phyloP scores from a whole-genome alignment of 2,797 vertebrate genomes.

The Anguilla pacifica region DNA sequence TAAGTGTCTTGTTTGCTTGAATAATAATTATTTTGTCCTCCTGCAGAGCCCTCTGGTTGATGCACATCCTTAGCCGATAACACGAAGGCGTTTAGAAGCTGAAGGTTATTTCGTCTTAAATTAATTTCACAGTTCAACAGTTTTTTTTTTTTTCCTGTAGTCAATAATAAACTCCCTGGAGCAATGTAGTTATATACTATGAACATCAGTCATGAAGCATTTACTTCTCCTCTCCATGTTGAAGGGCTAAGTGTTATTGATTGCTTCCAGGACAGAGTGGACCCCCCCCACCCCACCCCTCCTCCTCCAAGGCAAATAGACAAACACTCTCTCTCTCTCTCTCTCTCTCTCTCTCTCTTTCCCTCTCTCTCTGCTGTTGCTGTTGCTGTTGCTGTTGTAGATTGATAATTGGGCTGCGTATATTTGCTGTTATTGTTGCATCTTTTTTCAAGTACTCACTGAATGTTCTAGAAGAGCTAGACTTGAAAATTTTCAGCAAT shows the following conservation, averaged over 20 bases:
- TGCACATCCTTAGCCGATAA: not conserved
- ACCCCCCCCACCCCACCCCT: conserved; percentile 42
- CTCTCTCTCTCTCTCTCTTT: conserved; percentile 41
- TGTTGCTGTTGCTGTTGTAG: not conserved
- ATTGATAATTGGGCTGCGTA: not conserved
- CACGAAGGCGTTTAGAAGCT: conserved; percentile 42
- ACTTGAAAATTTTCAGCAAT: not conserved
- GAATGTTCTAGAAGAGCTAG: not conserved
- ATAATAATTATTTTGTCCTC: not conserved
- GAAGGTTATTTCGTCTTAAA: conserved; percentile 72
- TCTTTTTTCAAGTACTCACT: not conserved
- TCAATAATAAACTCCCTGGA: conserved; percentile 69
- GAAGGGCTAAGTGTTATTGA: conserved; percentile 69
- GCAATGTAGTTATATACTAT: conserved; percentile 51
- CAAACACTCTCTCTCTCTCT: conserved; percentile 43
- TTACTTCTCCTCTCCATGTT: conserved; percentile 25
- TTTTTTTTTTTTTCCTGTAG: conserved; percentile 51
- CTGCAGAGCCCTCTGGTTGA: not conserved
- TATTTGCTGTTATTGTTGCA: not conserved
- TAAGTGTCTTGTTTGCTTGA: not conserved
- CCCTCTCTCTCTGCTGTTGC: conserved; percentile 21
- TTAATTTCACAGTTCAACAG: conserved; percentile 75
- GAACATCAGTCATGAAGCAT: conserved; percentile 48
- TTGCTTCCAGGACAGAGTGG: conserved; percentile 68
- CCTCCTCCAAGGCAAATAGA: conserved; percentile 37